Conservation (phyloP, 2,888 invertebrate species). For the Conus canariensis region DNA sequence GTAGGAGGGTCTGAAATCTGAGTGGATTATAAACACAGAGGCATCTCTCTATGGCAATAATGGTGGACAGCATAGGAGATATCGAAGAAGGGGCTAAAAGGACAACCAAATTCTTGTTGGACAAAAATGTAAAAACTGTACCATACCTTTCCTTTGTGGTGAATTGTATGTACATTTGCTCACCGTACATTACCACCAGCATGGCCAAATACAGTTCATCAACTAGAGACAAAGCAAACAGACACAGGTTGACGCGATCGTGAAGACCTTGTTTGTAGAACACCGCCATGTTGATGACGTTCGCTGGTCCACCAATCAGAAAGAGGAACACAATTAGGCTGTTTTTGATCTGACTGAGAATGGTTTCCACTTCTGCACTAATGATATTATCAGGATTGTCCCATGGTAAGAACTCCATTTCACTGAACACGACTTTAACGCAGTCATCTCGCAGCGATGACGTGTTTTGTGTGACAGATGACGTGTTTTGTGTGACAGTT, state of each 20-base stretch:
- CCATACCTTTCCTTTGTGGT: background rate
- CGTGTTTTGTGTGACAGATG: background rate
- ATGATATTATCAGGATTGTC: constrained; percentile 12
- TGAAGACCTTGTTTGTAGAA: background rate
- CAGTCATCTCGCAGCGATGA: background rate
- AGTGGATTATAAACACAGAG: background rate
- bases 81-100: background rate
- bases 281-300: constrained; percentile 30
- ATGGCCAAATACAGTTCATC: background rate
- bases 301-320: constrained; percentile 22
- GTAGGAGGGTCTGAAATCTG: background rate
- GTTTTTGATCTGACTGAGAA: background rate
- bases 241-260: constrained; percentile 23
- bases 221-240: background rate
- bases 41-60: constrained; percentile 3
- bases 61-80: background rate
- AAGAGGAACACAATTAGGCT: background rate
- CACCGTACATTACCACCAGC: background rate
- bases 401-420: constrained; percentile 26
- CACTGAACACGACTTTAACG: background rate
- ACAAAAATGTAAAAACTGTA: background rate
- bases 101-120: background rate
- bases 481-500: background rate
- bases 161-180: background rate
- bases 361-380: background rate